Percentiles rank a stretch among this genome's conserved stretches.
phyloP scores from a whole-genome alignment of 2,888 invertebrate species.

The Drosophila stalkeri region DNA sequence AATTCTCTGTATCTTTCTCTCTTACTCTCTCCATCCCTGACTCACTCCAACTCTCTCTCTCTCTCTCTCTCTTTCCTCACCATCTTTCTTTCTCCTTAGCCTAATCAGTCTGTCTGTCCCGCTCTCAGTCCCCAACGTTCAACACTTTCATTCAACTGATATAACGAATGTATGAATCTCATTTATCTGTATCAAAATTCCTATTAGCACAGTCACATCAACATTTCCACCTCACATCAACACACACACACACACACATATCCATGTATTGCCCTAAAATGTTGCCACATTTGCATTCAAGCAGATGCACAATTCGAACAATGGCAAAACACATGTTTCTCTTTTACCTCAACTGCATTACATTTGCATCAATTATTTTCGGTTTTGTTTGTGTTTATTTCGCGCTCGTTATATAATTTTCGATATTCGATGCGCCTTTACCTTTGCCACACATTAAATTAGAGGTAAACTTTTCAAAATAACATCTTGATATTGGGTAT shows the following conservation, averaged over 20 bases:
- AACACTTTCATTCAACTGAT: background rate
- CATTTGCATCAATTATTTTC: conserved; percentile 5
- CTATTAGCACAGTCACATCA: conserved; percentile 1
- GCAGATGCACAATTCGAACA: conserved; percentile 9
- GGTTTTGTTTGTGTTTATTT: conserved; percentile 6
- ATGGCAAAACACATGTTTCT: conserved; percentile 10
- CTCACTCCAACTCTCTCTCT: background rate
- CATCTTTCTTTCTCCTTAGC: background rate
- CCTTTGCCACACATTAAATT: background rate
- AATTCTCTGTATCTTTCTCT: background rate
- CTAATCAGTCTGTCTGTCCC: too few relatives aligned
- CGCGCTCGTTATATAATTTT: conserved; percentile 6
- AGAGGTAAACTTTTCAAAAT: conserved; percentile 1
- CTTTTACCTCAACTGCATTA: conserved; percentile 5
- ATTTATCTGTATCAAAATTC: background rate
- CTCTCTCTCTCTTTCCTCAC: background rate
- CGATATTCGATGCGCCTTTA: background rate
- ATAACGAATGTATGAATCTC: background rate
- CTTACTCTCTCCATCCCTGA: background rate
- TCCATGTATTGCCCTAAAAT: background rate
- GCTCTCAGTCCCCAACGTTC: too few relatives aligned
- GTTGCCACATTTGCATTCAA: conserved; percentile 1
- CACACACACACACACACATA: background rate
- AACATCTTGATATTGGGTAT: conserved; percentile 1
- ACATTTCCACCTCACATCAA: background rate